These are phyloP conservation scores for Apis florea DNA, from an alignment of 1,140 invertebrate genomes.

Conservation along the genomic window DNA sequence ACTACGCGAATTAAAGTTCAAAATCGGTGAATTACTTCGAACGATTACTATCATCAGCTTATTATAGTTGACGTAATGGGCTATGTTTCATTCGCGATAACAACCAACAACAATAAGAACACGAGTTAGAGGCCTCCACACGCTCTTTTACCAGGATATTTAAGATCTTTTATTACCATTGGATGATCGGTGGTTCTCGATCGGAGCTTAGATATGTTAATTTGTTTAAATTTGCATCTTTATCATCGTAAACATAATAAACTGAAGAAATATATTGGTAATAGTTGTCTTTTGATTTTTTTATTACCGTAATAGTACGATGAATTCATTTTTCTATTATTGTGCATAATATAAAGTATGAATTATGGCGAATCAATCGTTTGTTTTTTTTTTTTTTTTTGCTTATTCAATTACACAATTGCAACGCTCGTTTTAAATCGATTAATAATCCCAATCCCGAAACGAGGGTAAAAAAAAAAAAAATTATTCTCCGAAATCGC, in stretches of 20 bases:
- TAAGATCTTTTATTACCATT: slow-evolving; percentile 22
- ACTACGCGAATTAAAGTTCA: neutral
- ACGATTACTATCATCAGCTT: slow-evolving; percentile 46
- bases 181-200: slow-evolving; percentile 15
- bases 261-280: neutral
- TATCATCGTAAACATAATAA: neutral
- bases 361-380: too few relatives aligned
- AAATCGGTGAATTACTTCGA: slow-evolving; percentile 50
- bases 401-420: neutral
- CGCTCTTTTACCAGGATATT: slow-evolving; percentile 9
- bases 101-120: slow-evolving; percentile 31
- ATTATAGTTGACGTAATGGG: slow-evolving; percentile 57
- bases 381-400: neutral
- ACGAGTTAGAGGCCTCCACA: slow-evolving; percentile 29
- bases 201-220: slow-evolving; percentile 11
- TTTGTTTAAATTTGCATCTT: neutral
- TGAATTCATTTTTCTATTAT: too few relatives aligned
- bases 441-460: neutral
- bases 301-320: too few relatives aligned
- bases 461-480: neutral
- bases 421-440: neutral
- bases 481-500: neutral
- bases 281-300: neutral
- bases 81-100: slow-evolving; percentile 37
- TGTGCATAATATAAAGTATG: too few relatives aligned